Evolutionary conservation across 2,797 vertebrate genomes (phyloP).

Genomic region (Sebastes jordani): DNA sequence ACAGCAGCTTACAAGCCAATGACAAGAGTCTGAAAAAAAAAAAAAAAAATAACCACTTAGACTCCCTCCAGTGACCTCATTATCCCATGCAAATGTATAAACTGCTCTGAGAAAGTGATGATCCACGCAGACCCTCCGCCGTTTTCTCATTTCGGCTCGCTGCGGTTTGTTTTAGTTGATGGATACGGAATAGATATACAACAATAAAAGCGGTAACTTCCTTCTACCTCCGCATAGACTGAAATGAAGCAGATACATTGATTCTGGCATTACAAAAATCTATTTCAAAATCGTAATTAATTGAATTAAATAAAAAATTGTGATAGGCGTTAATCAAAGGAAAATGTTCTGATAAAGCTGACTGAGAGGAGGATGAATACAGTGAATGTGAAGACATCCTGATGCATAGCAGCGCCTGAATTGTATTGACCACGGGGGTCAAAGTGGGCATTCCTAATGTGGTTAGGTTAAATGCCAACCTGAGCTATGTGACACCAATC

Average conservation of each 20-base stretch:
- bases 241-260: no score
- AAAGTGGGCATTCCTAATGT: conserved; percentile 30
- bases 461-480: conserved; percentile 48
- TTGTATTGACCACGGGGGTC: conserved; percentile 44
- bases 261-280: no score
- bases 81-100: conserved; percentile 2
- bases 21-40: not conserved
- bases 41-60: not conserved
- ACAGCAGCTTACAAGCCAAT: not conserved
- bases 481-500: conserved; percentile 43
- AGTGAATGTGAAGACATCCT: conserved; percentile 14
- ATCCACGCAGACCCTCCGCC: no score
- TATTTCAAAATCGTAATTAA: no score
- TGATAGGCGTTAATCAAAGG: no score
- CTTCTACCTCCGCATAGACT: not conserved
- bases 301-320: no score
- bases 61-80: conserved; percentile 54
- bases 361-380: not conserved
- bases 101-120: conserved; percentile 7
- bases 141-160: no score
- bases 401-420: conserved; percentile 15
- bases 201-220: no score
- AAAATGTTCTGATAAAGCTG: not conserved
- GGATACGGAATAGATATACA: no score
- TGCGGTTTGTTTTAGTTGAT: no score